Percentiles rank a stretch among this genome's conserved stretches.
Evolutionary conservation across 1,140 invertebrate genomes (phyloP).

Genomic region (Sesamia nonagrioides): DNA sequence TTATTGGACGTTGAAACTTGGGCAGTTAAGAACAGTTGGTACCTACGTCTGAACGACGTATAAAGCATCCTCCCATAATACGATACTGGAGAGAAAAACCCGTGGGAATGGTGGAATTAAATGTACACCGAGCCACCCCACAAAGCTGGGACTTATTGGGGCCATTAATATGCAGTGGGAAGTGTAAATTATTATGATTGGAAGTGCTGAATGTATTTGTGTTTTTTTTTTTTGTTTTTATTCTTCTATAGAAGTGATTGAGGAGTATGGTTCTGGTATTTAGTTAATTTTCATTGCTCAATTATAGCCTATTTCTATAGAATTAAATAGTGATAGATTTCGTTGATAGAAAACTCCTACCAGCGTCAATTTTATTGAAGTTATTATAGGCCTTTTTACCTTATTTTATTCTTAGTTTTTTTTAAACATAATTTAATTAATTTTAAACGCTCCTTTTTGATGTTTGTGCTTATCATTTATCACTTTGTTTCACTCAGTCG

Average conservation of each 20-base stretch:
- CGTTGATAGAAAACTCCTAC: no score
- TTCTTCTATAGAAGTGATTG: neutral
- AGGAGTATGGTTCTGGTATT: neutral
- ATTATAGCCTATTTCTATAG: no score
- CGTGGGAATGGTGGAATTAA: constrained; percentile 61
- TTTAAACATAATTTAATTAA: no score
- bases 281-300: no score
- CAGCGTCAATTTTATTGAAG: no score
- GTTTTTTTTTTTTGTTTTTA: no score
- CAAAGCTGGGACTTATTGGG: constrained; percentile 60
- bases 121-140: constrained; percentile 55
- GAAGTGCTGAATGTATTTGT: neutral
- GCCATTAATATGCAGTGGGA: constrained; percentile 54
- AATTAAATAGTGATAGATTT: no score
- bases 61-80: constrained; percentile 54
- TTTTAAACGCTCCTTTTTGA: no score
- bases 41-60: constrained; percentile 46
- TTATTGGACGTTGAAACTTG: constrained; percentile 51
- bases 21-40: constrained; percentile 17
- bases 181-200: constrained; percentile 14
- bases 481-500: no score
- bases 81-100: constrained; percentile 57
- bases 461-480: no score
- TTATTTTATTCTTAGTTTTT: no score
- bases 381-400: no score